phyloP scores from a whole-genome alignment of 2,888 invertebrate genomes.

The Polymixis lichenea region DNA sequence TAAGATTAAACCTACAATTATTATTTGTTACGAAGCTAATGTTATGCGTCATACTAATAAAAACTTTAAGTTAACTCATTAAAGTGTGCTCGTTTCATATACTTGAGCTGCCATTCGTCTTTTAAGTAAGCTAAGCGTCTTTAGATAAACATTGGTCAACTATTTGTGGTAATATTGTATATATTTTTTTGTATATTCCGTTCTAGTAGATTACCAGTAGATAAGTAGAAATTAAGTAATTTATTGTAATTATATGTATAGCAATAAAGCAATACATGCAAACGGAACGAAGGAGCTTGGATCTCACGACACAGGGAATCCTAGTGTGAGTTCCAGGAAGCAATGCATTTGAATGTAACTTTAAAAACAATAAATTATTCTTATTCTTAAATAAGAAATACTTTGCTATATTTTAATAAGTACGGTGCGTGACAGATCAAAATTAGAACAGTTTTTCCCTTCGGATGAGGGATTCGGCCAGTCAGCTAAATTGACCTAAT shows the following conservation, averaged over 20 bases:
- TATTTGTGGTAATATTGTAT: not conserved
- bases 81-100: not conserved
- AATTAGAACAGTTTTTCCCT: not conserved
- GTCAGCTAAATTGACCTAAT: not conserved
- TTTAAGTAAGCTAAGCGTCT: not conserved
- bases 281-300: too few relatives aligned
- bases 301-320: too few relatives aligned
- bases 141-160: not conserved
- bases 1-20: not conserved
- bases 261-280: too few relatives aligned
- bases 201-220: too few relatives aligned
- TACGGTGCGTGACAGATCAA: not conserved
- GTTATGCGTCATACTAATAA: not conserved
- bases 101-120: not conserved
- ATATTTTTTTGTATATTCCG: too few relatives aligned
- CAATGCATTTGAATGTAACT: too few relatives aligned
- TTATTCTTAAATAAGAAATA: not conserved
- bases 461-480: not conserved
- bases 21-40: not conserved
- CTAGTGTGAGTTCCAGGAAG: too few relatives aligned
- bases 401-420: not conserved
- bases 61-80: conserved; percentile 1
- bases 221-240: too few relatives aligned
- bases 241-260: too few relatives aligned
- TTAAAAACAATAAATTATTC: too few relatives aligned